Base-by-base conservation (phyloP, 2,797 vertebrate genomes). In the Ataeniobius toweri region DNA sequence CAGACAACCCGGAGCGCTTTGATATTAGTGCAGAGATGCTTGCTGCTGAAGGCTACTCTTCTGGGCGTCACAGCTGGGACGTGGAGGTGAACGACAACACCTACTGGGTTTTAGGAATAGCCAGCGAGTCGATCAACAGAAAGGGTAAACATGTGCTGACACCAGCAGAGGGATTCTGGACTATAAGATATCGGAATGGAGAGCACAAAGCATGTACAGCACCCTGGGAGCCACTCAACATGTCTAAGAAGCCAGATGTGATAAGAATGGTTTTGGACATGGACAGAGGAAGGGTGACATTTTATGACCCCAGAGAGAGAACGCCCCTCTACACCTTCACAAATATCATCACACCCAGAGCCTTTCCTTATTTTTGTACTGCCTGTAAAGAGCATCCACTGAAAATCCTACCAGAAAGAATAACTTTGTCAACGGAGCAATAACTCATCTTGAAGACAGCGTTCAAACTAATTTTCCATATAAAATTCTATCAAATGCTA, bases 161-260 rank as follows among this genome's bases (percentile, higher is more conserved):
- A 0, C 96, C 96, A 6, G 91, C 93, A 1, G 94, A 94, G 83
- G 96, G 96, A 73, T 96, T 96, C 91, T 96, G 96, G 96, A 94
- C 95, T 28, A 94, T 96, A 51, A 87, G 96, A 59, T 94, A 94
- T 83, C 94, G 95, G 3, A 96, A 96, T 0, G 93, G 93, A 39
- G 95, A 96, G 78, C 94, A 96, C n/a, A 96, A 96, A 79, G 96
- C 96, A 73, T 96, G 96, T 75, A 95, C 96, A 0, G 95, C 96
- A 3, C 96, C 96, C 0, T 96, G 96, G 95, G 92, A 94, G 24
- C 87, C 94, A 0, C 93, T 96, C 56, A 94, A 86, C 74, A 95
- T 96, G 94, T 93, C 46, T 3, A 87, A 71, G 73, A 86, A 85
- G 36, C 95, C 93, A 0, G 84, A 94, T 0, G 93, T 93, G 36